Percentiles rank a stretch among this genome's conserved stretches.
Conservation (phyloP, 2,113 vertebrate species). For the Chauna torquata region DNA sequence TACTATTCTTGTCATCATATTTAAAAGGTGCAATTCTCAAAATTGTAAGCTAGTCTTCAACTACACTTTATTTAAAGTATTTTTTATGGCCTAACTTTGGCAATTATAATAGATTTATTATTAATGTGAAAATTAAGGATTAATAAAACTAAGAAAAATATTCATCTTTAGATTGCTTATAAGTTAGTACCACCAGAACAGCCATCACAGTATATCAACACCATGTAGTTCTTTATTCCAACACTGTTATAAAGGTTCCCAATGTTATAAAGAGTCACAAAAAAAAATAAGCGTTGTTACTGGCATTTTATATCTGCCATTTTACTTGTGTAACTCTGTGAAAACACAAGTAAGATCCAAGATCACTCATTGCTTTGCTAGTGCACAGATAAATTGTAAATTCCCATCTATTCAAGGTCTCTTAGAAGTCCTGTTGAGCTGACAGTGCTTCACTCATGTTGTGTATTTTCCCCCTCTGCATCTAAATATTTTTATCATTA, state of each 20-base stretch:
- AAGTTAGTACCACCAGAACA: not conserved
- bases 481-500: constrained; percentile 40
- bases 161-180: not conserved
- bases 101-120: not conserved
- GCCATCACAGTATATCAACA: not conserved
- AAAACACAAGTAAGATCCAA: not conserved
- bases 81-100: not conserved
- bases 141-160: not conserved
- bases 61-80: not conserved
- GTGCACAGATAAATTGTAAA: not conserved
- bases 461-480: not conserved
- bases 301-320: not conserved
- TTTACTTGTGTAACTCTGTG: not conserved
- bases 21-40: not conserved
- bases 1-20: not conserved
- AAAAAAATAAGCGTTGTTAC: not conserved
- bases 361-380: not conserved
- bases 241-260: not conserved
- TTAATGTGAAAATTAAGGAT: not conserved
- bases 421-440: not conserved
- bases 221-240: not conserved
- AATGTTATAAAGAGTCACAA: not conserved
- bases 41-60: not conserved
- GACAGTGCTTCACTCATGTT: not conserved
- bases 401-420: not conserved